Percentiles rank a stretch among this genome's conserved stretches.
phyloP scores from a whole-genome alignment of 2,888 invertebrate genomes.

The Drosophila subquinaria region DNA sequence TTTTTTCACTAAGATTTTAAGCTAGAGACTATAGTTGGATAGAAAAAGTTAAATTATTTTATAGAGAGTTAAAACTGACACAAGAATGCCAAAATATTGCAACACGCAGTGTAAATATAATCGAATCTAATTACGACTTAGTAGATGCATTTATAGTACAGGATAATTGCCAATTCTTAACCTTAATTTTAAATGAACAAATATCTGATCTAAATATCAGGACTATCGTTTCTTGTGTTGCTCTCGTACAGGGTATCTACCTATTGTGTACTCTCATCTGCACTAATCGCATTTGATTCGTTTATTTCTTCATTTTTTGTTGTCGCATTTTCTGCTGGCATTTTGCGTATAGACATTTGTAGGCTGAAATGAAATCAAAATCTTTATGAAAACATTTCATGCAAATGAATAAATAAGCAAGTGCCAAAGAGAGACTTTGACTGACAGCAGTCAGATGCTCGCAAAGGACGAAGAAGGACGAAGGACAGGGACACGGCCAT shows the following conservation, averaged over 20 bases:
- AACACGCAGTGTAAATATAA: too few species aligned
- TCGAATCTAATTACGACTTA: too few species aligned
- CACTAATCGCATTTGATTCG: conserved; percentile 1
- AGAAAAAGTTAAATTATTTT: too few species aligned
- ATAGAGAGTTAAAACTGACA: too few species aligned
- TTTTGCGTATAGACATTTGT: conserved; percentile 18
- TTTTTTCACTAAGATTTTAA: too few species aligned
- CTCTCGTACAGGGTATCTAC: conserved; percentile 1
- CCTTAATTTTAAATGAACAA: not conserved
- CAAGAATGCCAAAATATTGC: too few species aligned
- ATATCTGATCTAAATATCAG: too few species aligned
- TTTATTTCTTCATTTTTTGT: not conserved
- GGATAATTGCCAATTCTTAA: too few species aligned
- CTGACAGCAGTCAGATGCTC: conserved; percentile 49
- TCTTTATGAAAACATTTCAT: conserved; percentile 75
- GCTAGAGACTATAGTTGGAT: too few species aligned
- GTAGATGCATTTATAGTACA: too few species aligned
- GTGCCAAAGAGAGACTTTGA: conserved; percentile 53
- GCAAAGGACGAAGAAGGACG: conserved; percentile 2
- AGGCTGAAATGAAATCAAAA: conserved; percentile 66
- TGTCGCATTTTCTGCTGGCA: not conserved
- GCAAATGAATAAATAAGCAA: conserved; percentile 77
- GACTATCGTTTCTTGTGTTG: not conserved
- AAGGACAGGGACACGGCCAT: not conserved
- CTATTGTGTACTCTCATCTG: not conserved